Evolutionary conservation across 92 coral and sea anemone species (phyloP), one percentile per base, ranked within the genome.

Genomic region (Phymanthus crucifer): DNA sequence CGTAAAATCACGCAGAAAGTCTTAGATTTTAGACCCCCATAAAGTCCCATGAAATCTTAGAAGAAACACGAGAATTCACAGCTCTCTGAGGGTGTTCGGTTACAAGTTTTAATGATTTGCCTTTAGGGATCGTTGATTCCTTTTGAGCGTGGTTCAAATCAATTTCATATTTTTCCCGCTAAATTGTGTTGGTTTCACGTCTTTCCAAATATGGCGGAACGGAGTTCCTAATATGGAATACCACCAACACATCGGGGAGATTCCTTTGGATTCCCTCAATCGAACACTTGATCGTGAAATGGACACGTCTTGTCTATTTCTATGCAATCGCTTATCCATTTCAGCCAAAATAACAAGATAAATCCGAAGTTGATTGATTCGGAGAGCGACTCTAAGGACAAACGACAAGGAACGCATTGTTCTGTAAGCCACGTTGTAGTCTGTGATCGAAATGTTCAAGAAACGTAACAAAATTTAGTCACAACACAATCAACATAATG

Each of bases 211-310:
- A 90, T 87, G 94, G 94, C 81, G 79, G 80, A 82, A 6, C 10
- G 48, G 38, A 40, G 80, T 83, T 90, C 97, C 97, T 83, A 89
- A 92, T 92, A 92, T 80, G 93, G 97, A 80, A 84, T 68, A 43
- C 26, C 26, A 56, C 75, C 83, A 66, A 47, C 61, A 74, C 84
- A 71, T 72, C 36, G 73, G 74, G 91, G 92, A 70, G 92, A 88
- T 88, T 80, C 88, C 88, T 88, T 88, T 89, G 83, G 57, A 26
- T 54, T 58, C n/a, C n/a, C n/a, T n/a, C n/a, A n/a, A n/a, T n/a
- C 79, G 57, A 77, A 66, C 54, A 21, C 43, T 66, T 29, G 73
- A 66, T 66, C 73, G 45, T 43, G 26, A 66, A 43, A 57, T 7
- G n/a, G n/a, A 1, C 57, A 26, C 8, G 38, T 9, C 1, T 2